Evolutionary conservation across 2,888 invertebrate species (phyloP).

Genomic region (Blera fallax): DNA sequence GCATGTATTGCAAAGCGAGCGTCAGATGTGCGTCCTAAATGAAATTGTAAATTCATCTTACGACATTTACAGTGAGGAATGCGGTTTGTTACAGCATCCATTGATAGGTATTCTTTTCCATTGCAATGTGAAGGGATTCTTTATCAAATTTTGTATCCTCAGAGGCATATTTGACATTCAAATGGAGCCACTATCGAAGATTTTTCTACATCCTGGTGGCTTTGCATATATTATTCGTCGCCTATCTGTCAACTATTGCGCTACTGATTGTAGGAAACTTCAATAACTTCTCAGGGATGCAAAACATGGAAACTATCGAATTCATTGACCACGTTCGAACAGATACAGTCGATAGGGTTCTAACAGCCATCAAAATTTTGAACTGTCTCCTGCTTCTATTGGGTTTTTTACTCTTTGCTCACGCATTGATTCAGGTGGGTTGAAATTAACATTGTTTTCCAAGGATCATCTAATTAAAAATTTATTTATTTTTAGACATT

Average conservation of each 20-base stretch:
- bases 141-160: no score
- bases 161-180: slow-evolving; percentile 82
- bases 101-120: slow-evolving; percentile 78
- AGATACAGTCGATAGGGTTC: neutral
- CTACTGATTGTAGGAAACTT: slow-evolving; percentile 46
- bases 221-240: slow-evolving; percentile 80
- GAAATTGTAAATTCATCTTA: slow-evolving; percentile 80
- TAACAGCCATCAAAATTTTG: neutral
- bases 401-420: slow-evolving; percentile 15
- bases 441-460: neutral
- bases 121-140: slow-evolving; percentile 52
- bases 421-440: slow-evolving; percentile 53
- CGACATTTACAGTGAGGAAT: slow-evolving; percentile 74
- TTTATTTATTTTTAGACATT: slow-evolving; percentile 53
- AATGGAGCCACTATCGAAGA: slow-evolving; percentile 83
- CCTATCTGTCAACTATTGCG: slow-evolving; percentile 78
- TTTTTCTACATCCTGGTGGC: slow-evolving; percentile 82
- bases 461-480: neutral
- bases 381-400: neutral
- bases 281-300: neutral
- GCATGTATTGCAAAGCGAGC: slow-evolving; percentile 11
- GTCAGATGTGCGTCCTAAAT: slow-evolving; percentile 82
- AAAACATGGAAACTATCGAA: no score
- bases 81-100: slow-evolving; percentile 82
- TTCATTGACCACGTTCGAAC: neutral